Evolutionary conservation across 2,888 invertebrate species (phyloP).

Genomic region (Lissonota sp.): DNA sequence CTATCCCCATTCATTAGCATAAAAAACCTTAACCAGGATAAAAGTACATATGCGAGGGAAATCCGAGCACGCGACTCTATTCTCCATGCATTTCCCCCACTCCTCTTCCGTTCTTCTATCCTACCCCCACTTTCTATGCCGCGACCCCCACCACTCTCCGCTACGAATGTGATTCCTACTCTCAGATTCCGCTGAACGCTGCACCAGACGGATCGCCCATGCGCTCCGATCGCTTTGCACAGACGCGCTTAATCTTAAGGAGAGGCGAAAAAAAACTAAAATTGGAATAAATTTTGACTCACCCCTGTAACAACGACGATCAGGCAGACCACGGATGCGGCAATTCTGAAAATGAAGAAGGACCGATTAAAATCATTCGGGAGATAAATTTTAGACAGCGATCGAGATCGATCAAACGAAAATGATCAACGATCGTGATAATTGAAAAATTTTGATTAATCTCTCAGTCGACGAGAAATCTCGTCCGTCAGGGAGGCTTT

Average conservation of each 20-base stretch:
- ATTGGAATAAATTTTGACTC: constrained; percentile 75
- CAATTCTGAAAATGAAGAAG: constrained; percentile 83
- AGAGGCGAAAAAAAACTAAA: constrained; percentile 1
- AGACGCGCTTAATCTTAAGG: background rate
- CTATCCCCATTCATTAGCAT: no score
- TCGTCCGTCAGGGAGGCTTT: background rate
- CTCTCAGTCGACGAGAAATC: background rate
- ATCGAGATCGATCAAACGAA: background rate
- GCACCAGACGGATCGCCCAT: constrained; percentile 48
- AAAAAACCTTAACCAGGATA: background rate
- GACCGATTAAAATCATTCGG: constrained; percentile 15
- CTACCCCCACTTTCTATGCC: constrained; percentile 1
- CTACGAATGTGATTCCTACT: constrained; percentile 57
- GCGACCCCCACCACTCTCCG: constrained; percentile 5
- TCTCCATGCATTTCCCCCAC: background rate
- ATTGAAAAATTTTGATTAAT: background rate
- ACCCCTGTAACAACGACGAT: constrained; percentile 84
- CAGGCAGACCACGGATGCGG: constrained; percentile 84
- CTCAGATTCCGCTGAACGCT: constrained; percentile 60
- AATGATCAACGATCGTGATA: background rate
- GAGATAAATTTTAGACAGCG: no score
- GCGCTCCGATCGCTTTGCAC: background rate
- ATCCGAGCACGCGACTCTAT: constrained; percentile 58
- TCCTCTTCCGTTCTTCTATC: background rate
- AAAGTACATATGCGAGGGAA: constrained; percentile 55